Conservation (phyloP, 1,140 invertebrate genomes). For the Proales similis region DNA sequence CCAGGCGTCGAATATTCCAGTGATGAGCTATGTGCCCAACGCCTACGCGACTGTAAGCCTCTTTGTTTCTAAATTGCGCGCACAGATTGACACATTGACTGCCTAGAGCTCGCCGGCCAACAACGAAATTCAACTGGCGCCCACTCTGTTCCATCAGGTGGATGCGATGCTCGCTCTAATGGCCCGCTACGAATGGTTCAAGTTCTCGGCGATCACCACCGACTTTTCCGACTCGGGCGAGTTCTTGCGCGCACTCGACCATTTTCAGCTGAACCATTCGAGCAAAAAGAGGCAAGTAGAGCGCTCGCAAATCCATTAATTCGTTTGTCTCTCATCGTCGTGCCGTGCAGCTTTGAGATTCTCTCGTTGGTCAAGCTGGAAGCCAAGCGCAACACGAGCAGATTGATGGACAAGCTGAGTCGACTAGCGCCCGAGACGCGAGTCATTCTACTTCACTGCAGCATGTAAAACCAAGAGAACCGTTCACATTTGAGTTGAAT, state of each 20-base stretch:
- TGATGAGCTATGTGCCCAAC: constrained; percentile 35
- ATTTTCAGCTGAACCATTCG: not conserved
- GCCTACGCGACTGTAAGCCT: constrained; percentile 30
- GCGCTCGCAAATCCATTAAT: constrained; percentile 63
- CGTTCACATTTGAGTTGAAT: not conserved
- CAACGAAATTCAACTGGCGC: constrained; percentile 65
- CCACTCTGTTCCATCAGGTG: constrained; percentile 83
- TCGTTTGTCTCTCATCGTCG: constrained; percentile 62
- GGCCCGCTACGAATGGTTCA: constrained; percentile 88
- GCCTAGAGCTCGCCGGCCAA: constrained; percentile 20
- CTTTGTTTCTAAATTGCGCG: not conserved
- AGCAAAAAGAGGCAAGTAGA: not conserved
- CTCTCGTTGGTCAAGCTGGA: constrained; percentile 73
- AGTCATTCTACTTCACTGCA: constrained; percentile 85
- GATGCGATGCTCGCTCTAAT: constrained; percentile 85
- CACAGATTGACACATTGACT: not conserved
- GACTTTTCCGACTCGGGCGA: constrained; percentile 86
- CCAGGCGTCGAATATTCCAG: constrained; percentile 13
- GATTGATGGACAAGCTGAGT: constrained; percentile 60
- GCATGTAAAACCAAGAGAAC: constrained; percentile 12
- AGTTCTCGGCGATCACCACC: constrained; percentile 74
- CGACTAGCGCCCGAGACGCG: constrained; percentile 81
- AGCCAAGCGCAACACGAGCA: constrained; percentile 39
- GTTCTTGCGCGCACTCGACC: constrained; percentile 69
- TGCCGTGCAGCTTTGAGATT: constrained; percentile 63